These are phyloP conservation scores for Xylocampa areola DNA, from an alignment of 2,888 invertebrate genomes.

Conservation along the genomic window DNA sequence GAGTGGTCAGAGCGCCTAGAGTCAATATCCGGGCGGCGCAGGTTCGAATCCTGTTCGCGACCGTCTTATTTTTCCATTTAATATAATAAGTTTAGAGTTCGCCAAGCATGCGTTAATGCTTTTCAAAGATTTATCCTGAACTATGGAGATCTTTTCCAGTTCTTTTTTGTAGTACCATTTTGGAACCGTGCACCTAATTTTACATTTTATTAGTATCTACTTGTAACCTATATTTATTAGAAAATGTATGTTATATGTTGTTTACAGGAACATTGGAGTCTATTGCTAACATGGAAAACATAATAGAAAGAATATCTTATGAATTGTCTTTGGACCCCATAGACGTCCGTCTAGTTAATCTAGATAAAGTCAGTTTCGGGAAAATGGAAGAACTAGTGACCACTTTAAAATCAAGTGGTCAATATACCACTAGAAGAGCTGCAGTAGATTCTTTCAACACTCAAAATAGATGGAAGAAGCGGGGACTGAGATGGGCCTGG, in stretches of 20 bases:
- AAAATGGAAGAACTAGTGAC: slow-evolving; percentile 82
- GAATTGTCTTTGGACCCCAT: slow-evolving; percentile 88
- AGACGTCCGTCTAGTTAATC: slow-evolving; percentile 88
- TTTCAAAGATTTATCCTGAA: no score
- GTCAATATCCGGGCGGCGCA: no score
- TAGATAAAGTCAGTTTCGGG: slow-evolving; percentile 64
- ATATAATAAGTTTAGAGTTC: no score
- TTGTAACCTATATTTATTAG: no score
- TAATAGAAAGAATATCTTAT: slow-evolving; percentile 91
- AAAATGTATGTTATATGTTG: background rate
- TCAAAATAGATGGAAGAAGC: slow-evolving; percentile 93
- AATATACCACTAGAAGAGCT: slow-evolving; percentile 84
- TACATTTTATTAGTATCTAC: no score
- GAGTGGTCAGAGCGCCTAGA: no score
- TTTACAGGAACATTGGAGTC: slow-evolving; percentile 86
- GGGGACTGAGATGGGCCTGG: slow-evolving; percentile 90
- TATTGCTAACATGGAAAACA: slow-evolving; percentile 25
- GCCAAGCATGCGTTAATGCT: no score
- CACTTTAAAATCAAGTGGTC: slow-evolving; percentile 83
- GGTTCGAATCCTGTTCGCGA: no score
- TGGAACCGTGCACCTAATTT: no score
- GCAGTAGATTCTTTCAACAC: slow-evolving; percentile 88
- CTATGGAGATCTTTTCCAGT: no score
- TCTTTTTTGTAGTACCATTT: no score
- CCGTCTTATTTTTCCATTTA: no score